These are phyloP conservation scores for Siniperca scherzeri DNA, from an alignment of 2,797 vertebrate species.

Conservation along the genomic window DNA sequence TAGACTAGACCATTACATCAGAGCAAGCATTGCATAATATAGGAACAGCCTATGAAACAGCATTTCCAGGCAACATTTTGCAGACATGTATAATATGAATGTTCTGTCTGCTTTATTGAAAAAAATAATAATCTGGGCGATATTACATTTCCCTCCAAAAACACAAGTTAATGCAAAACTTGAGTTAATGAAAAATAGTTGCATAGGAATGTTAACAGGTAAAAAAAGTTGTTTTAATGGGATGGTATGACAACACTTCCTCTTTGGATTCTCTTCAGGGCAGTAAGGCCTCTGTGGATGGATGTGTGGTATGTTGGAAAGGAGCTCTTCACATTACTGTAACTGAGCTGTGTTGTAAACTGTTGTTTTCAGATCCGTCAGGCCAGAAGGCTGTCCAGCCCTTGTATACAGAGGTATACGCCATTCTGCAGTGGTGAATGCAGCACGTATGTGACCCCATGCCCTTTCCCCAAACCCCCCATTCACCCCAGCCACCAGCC, in stretches of 20 bases:
- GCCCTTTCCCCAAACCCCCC: constrained; percentile 72
- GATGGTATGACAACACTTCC: background rate
- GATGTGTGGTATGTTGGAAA: background rate
- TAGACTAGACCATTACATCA: background rate
- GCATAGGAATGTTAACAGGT: no score
- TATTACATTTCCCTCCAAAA: background rate
- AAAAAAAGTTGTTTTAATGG: background rate
- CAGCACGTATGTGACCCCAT: constrained; percentile 93
- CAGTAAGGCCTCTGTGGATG: background rate
- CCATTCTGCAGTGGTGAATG: constrained; percentile 91
- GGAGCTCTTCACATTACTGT: constrained; percentile 72
- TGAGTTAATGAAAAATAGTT: no score
- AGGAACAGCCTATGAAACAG: no score
- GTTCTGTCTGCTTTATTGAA: background rate
- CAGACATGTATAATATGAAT: background rate
- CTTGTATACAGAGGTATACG: constrained; percentile 98
- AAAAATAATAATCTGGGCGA: background rate
- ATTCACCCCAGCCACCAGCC: constrained; percentile 19
- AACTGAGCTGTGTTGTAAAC: constrained; percentile 90
- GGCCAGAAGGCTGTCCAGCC: constrained; percentile 96
- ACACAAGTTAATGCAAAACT: no score
- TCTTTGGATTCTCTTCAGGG: background rate
- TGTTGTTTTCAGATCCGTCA: constrained; percentile 97
- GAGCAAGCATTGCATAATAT: no score
- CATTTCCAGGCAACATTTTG: no score